Conservation (phyloP, 2,888 invertebrate species). For the Aleiodes alternator region DNA sequence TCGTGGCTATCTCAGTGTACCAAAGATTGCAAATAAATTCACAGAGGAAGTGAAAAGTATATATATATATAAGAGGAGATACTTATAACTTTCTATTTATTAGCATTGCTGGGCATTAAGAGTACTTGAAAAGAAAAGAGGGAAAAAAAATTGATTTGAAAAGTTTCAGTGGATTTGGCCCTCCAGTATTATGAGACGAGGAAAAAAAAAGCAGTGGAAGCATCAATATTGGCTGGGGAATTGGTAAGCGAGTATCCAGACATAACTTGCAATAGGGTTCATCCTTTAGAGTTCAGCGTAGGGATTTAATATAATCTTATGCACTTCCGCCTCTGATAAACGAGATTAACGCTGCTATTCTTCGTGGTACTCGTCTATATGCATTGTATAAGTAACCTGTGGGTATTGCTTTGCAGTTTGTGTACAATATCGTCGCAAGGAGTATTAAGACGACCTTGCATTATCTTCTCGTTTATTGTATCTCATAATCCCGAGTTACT, state of each 20-base stretch:
- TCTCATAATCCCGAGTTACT: slow-evolving; percentile 32
- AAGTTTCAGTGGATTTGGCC: slow-evolving; percentile 14
- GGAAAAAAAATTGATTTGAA: slow-evolving; percentile 24
- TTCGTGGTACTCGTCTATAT: slow-evolving; percentile 12
- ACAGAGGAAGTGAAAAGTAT: too few relatives aligned
- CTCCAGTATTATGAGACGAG: background rate
- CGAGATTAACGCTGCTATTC: slow-evolving; percentile 61
- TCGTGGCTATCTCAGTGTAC: background rate
- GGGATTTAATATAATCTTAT: slow-evolving; percentile 67
- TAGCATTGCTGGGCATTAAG: slow-evolving; percentile 21
- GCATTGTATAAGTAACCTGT: background rate
- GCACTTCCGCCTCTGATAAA: slow-evolving; percentile 66
- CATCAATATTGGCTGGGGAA: slow-evolving; percentile 32
- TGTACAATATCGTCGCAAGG: slow-evolving; percentile 17
- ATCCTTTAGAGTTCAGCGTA: slow-evolving; percentile 63
- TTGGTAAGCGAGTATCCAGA: slow-evolving; percentile 35
- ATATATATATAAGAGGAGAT: too few relatives aligned
- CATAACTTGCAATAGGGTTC: slow-evolving; percentile 65
- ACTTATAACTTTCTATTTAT: slow-evolving; percentile 7
- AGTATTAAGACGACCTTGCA: slow-evolving; percentile 34
- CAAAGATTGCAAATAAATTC: too few relatives aligned
- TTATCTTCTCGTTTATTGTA: slow-evolving; percentile 41
- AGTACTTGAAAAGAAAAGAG: background rate
- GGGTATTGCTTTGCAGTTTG: slow-evolving; percentile 35
- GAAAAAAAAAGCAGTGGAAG: slow-evolving; percentile 11